Evolutionary conservation across 2,797 vertebrate species (phyloP).

Genomic region (Knipowitschia caucasica): DNA sequence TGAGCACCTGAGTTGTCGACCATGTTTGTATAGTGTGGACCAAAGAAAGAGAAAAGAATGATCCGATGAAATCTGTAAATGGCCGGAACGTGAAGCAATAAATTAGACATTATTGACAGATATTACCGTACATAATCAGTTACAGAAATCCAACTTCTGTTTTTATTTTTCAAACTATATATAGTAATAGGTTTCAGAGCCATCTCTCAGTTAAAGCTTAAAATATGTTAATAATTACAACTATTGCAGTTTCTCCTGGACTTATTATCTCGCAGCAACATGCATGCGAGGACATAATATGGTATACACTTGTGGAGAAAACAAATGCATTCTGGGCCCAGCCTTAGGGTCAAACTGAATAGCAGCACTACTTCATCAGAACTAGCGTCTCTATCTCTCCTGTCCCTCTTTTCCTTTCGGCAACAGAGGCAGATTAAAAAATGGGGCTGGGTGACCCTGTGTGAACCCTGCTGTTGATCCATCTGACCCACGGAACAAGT

Average conservation of each 20-base stretch:
- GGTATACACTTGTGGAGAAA: conserved; percentile 28
- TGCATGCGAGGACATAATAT: conserved; percentile 13
- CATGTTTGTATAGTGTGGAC: no score
- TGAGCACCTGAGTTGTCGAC: no score
- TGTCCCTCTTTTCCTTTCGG: conserved; percentile 40
- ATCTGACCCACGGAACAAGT: conserved; percentile 49
- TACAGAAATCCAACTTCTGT: no score
- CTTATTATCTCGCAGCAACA: conserved; percentile 3
- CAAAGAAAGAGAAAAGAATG: no score
- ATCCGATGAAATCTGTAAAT: no score
- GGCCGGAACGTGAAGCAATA: no score
- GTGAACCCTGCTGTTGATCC: conserved; percentile 53
- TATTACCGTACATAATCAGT: no score
- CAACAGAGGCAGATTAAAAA: conserved; percentile 61
- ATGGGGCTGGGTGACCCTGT: conserved; percentile 47
- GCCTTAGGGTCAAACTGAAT: conserved; percentile 56
- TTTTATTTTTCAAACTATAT: no score
- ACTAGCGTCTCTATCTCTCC: conserved; percentile 18
- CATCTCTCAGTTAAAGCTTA: no score
- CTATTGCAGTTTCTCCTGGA: background rate
- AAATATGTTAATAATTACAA: background rate
- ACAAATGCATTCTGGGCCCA: conserved; percentile 40
- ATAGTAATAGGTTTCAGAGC: no score
- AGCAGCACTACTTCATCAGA: conserved; percentile 57
- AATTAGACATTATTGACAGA: no score